Conservation (phyloP, 2,113 vertebrate species). For the Marmota monax region DNA sequence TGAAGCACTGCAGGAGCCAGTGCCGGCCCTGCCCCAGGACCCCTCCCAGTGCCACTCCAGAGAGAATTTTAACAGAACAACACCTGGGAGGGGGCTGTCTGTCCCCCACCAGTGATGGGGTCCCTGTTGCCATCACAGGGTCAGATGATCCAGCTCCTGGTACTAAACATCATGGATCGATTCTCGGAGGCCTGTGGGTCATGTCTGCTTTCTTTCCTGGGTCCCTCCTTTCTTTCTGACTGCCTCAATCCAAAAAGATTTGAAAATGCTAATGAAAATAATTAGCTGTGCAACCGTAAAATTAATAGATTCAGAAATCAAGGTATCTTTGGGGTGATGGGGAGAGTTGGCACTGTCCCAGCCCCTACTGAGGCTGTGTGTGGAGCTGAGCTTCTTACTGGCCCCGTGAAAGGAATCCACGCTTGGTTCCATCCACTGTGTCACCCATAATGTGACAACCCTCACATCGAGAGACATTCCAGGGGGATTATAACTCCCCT, state of each 20-base stretch:
- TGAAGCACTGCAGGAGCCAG: too few relatives aligned
- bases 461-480: too few relatives aligned
- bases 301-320: not conserved
- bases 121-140: too few relatives aligned
- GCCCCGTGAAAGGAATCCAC: too few relatives aligned
- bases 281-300: not conserved
- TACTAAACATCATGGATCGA: not conserved
- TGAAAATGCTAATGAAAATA: not conserved
- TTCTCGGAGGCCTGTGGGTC: not conserved
- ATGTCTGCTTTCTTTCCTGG: not conserved
- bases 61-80: not conserved
- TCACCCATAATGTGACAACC: too few relatives aligned
- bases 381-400: too few relatives aligned
- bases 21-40: too few relatives aligned
- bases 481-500: too few relatives aligned
- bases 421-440: too few relatives aligned
- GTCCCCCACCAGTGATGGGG: not conserved
- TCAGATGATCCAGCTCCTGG: not conserved
- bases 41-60: not conserved
- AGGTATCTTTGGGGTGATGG: not conserved
- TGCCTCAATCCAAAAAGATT: not conserved
- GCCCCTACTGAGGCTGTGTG: too few relatives aligned
- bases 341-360: too few relatives aligned
- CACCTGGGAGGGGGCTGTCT: not conserved
- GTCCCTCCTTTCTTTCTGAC: not conserved